Percentiles rank a stretch among this genome's conserved stretches.
These are phyloP conservation scores for Listrodromus nycthemerus DNA, from an alignment of 2,888 invertebrate genomes.

Conservation along the genomic window DNA sequence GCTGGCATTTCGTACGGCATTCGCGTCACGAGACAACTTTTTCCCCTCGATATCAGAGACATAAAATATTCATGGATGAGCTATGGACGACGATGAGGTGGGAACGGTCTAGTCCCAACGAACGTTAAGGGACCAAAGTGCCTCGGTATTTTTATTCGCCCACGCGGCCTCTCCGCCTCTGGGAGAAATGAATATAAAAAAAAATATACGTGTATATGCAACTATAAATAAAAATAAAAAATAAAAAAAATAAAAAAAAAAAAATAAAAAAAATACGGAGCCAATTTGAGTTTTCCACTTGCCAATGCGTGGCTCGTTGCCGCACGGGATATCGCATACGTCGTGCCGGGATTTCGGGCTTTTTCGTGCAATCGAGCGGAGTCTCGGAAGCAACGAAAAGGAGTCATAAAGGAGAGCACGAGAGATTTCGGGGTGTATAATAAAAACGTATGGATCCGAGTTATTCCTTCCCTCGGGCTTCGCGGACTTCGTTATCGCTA, in stretches of 20 bases:
- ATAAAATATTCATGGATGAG: too few relatives aligned
- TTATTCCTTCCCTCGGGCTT: conserved; percentile 22
- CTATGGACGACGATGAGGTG: too few relatives aligned
- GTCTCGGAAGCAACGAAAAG: conserved; percentile 17
- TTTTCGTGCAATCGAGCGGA: conserved; percentile 38
- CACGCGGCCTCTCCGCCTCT: too few relatives aligned
- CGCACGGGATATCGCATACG: conserved; percentile 3
- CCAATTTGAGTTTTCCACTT: conserved; percentile 20
- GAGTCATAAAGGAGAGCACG: conserved; percentile 45
- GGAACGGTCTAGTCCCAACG: too few relatives aligned
- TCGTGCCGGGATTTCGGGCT: neutral
- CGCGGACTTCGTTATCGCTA: conserved; percentile 25
- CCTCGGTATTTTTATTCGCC: neutral
- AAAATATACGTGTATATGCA: neutral
- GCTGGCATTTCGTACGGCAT: too few relatives aligned
- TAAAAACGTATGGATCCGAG: conserved; percentile 46
- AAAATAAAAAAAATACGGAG: neutral
- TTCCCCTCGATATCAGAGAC: too few relatives aligned
- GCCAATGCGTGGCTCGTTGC: conserved; percentile 24
- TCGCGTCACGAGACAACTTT: too few relatives aligned
- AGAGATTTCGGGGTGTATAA: conserved; percentile 37
- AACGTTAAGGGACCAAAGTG: too few relatives aligned
- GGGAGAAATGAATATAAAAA: too few relatives aligned
- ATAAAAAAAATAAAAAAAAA: neutral
- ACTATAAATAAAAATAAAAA: neutral